These are phyloP conservation scores for Andrena dorsata DNA, from an alignment of 2,888 invertebrate genomes.

Conservation along the genomic window DNA sequence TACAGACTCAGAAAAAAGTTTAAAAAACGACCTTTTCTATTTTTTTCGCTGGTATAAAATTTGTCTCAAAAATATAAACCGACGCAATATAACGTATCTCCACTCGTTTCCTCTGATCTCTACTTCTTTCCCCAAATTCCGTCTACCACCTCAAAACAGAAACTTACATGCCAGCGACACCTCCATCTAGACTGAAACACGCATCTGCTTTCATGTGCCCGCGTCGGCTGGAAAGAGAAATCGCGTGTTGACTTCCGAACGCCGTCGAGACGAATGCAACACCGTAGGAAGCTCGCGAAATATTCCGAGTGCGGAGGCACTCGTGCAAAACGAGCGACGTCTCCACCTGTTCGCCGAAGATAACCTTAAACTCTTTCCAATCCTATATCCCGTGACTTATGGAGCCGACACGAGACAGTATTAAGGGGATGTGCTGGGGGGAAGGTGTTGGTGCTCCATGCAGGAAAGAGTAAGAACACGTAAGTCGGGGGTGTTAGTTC, in stretches of 20 bases:
- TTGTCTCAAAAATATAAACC: too few species aligned
- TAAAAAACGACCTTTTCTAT: too few species aligned
- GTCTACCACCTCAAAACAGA: too few species aligned
- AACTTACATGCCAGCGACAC: background rate
- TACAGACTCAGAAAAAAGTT: too few species aligned
- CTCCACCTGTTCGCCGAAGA: slow-evolving; percentile 59
- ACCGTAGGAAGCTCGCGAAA: background rate
- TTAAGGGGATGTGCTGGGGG: slow-evolving; percentile 46
- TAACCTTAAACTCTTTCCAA: slow-evolving; percentile 72
- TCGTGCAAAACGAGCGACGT: slow-evolving; percentile 38
- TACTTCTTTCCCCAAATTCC: too few species aligned
- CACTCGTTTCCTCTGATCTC: too few species aligned
- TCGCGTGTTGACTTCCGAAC: background rate
- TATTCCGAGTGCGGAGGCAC: slow-evolving; percentile 14
- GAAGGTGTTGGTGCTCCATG: slow-evolving; percentile 26
- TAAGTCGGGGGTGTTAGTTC: slow-evolving; percentile 72
- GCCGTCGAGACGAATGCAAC: background rate
- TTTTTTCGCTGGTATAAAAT: too few species aligned
- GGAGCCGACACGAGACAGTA: slow-evolving; percentile 63
- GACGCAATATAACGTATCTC: too few species aligned
- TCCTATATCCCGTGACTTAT: slow-evolving; percentile 75
- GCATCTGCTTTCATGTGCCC: background rate
- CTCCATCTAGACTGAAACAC: background rate
- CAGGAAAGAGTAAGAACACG: slow-evolving; percentile 53
- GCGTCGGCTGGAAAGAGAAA: background rate